Base-by-base conservation (phyloP, 2,113 vertebrate species). In the Myrmecobius fasciatus region DNA sequence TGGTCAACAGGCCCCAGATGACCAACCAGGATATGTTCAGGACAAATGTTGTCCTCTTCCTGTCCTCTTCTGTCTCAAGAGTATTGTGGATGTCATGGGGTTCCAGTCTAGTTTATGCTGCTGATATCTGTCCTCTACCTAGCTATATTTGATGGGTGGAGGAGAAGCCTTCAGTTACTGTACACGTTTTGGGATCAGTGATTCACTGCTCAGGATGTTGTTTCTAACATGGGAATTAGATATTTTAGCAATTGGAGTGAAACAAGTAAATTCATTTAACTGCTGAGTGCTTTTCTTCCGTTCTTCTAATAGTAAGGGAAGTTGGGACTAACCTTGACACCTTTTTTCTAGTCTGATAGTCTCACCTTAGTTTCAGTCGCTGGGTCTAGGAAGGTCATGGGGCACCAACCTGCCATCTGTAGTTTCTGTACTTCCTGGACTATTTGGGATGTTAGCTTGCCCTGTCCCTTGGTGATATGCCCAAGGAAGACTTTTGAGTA, bases 71-170 rank as follows among this genome's bases (percentile, higher is more conserved):
- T 25, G 9, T 53, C 53, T 53, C 24, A 53, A 52, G 53, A 24
- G 54, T 28, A 9, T 26, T 54, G 53, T 26, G 53, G 54, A 56
- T 26, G 54, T 8, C 54, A 26, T 60, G 9, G 10, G 56, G 9
- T 28, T 60, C 12, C 28, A 20, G 60, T 75, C 60, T 7, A 14
- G 14, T n/a, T 75, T 75, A 31, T 75, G 60, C n/a, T 43, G 5
- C 26, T 1, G 0, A 0, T 3, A 11, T 60, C 56, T 60, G 3
- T 10, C 36, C 67, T 43, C 20, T 20, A 22, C 1, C 4, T 7
- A 0, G n/a, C n/a, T 43, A 0, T 5, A n/a, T 0, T 36, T 20
- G 3, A 20, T n/a, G 60, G 3, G 5, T 20, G 17, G 60, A 22
- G 60, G 4, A n/a, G 60, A 75, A 36, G 8, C 36, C 31, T 75